Base-by-base conservation (phyloP, 1,140 invertebrate genomes). In the Amphibalanus amphitrite region DNA sequence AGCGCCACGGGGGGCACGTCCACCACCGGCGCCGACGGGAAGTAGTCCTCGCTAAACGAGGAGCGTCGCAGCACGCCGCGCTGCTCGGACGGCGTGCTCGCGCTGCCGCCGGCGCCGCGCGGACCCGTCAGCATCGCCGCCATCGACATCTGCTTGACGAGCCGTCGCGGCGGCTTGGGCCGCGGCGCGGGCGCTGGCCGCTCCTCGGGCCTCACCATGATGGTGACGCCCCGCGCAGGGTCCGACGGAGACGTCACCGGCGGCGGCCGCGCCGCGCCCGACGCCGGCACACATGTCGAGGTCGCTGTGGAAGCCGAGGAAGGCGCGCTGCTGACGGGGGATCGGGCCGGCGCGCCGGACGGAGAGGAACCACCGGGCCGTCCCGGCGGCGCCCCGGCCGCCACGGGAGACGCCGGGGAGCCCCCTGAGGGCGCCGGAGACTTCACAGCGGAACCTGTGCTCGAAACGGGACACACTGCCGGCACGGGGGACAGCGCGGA, bases 131-230 rank as follows among this genome's bases (percentile, higher is more conserved):
- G 59, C 65, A 76, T 72, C 15, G 74, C 75, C 6, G 75, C 75
- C 28, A 76, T 29, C 29, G 75, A 76, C 69, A 74, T 73, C 70
- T 76, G 75, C 3, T 74, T 74, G 38, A 74, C 74, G n/a, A 76
- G 70, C 17, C 73, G 72, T 25, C 74, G 75, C 26, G 75, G 75
- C 28, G 73, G 71, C 38, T 70, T 71, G n/a, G 72, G 69, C n/a
- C 72, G 67, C 47, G 74, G 28, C 17, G 65, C 28, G 20, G 40
- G n/a, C 47, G 47, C 65, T 20, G 17, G 6, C 47, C 20, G 13
- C 47, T 59, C 47, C 13, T 23, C 47, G 6, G 47, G 1, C 47
- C 10, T 1, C 47, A 59, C 47, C 13, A 20, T 23, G 47, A 59
- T 59, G 47, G 47, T 59, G 47, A 59, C 47, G 47, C 47, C 15